A percentile compares a stretch with the other conserved stretches of the same genome.
These are phyloP conservation scores for Prosapia bicincta DNA, from an alignment of 2,888 invertebrate species.

Conservation along the genomic window DNA sequence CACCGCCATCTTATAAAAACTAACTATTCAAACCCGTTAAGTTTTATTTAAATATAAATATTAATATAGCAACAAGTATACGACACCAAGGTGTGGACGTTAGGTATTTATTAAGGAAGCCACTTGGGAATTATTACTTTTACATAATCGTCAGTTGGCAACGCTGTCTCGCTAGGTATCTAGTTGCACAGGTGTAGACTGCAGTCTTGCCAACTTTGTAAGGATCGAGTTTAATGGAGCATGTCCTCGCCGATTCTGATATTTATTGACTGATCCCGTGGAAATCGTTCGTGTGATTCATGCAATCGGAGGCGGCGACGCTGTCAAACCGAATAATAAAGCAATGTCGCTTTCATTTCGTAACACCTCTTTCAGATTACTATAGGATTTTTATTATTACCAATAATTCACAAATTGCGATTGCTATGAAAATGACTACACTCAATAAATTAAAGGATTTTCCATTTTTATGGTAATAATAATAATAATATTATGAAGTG, in stretches of 20 bases:
- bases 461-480: no score
- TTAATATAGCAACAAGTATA: neutral
- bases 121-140: neutral
- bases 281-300: neutral
- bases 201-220: neutral
- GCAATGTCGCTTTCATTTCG: no score
- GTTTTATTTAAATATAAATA: neutral
- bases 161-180: neutral
- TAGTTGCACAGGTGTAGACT: neutral
- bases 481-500: no score
- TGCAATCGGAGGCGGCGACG: neutral
- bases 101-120: neutral
- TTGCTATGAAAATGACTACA: no score
- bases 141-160: neutral
- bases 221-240: neutral
- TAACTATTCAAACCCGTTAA: neutral
- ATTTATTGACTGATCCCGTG: neutral
- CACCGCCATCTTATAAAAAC: neutral
- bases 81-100: neutral
- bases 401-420: no score
- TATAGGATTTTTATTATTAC: no score
- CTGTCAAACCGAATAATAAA: no score
- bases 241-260: neutral
- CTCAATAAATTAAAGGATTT: no score
- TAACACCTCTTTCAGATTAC: no score